A percentile compares a stretch with the other conserved stretches of the same genome.
Conservation (phyloP, 2,113 vertebrate species). For the Oncorhynchus kisutch region DNA sequence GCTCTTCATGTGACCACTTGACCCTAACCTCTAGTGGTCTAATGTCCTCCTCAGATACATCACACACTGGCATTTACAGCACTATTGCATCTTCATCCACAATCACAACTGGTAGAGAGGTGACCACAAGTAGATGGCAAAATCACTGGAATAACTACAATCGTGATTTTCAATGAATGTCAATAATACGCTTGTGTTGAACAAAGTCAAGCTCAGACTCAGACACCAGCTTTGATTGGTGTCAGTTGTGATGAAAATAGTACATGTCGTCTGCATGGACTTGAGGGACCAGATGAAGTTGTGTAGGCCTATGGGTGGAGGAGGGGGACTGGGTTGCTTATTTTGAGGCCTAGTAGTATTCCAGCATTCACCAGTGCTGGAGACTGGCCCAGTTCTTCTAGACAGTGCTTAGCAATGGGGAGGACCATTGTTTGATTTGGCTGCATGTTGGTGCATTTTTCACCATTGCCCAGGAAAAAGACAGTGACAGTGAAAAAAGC, state of each 20-base stretch:
- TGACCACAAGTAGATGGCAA: no score
- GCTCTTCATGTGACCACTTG: constrained; percentile 41
- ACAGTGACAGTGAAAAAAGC: constrained; percentile 36
- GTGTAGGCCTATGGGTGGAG: not conserved
- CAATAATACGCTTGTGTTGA: no score
- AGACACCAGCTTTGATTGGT: not conserved
- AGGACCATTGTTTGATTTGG: constrained; percentile 78
- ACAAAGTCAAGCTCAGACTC: not conserved
- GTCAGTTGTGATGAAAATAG: not conserved
- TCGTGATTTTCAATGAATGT: no score
- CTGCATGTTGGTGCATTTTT: constrained; percentile 74
- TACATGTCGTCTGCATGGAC: constrained; percentile 16
- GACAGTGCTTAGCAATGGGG: constrained; percentile 76
- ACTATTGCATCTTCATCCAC: not conserved
- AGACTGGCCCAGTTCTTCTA: constrained; percentile 77
- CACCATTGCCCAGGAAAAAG: constrained; percentile 71
- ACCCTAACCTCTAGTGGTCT: constrained; percentile 30
- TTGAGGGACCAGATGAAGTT: not conserved
- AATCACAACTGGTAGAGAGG: not conserved
- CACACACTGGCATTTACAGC: not conserved
- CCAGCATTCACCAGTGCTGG: constrained; percentile 72
- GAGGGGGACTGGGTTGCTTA: constrained; percentile 39
- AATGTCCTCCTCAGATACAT: no score
- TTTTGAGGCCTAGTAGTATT: constrained; percentile 66
- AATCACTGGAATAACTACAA: no score